These are phyloP conservation scores for Acanthosoma haemorrhoidale DNA, from an alignment of 2,888 invertebrate species.

Conservation along the genomic window DNA sequence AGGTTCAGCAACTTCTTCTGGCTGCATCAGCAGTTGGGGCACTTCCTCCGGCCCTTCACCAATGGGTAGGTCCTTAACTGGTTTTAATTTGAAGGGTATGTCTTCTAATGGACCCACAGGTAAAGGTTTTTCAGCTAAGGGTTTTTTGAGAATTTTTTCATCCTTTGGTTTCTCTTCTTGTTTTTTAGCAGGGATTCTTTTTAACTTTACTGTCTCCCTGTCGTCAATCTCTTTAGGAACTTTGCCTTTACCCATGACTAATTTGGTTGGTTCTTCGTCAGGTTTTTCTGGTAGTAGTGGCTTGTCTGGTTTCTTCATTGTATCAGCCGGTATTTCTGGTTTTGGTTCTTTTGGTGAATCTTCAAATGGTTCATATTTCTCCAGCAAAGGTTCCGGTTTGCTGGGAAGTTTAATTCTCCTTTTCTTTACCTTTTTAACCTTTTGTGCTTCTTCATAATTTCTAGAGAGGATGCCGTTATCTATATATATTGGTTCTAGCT, in stretches of 20 bases:
- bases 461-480: conserved; percentile 44
- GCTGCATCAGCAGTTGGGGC: not conserved
- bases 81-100: conserved; percentile 40
- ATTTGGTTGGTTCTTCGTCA: conserved; percentile 47
- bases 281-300: conserved; percentile 44
- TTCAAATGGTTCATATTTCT: conserved; percentile 41
- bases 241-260: conserved; percentile 53
- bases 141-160: conserved; percentile 40
- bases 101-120: conserved; percentile 40
- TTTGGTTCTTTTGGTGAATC: conserved; percentile 39
- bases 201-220: conserved; percentile 49
- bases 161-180: conserved; percentile 45
- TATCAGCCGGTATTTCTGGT: conserved; percentile 45
- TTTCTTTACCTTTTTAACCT: conserved; percentile 42
- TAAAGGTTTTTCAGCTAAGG: conserved; percentile 43
- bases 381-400: conserved; percentile 40
- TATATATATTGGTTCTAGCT: conserved; percentile 42
- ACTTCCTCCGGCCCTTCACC: conserved; percentile 43
- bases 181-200: conserved; percentile 50
- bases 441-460: conserved; percentile 43
- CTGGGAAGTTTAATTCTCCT: conserved; percentile 40
- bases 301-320: conserved; percentile 30
- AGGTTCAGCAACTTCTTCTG: conserved; percentile 30
- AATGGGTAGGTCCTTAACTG: conserved; percentile 41
- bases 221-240: conserved; percentile 44